Base-by-base conservation (phyloP, 1,140 invertebrate genomes). In the Euura lappo region DNA sequence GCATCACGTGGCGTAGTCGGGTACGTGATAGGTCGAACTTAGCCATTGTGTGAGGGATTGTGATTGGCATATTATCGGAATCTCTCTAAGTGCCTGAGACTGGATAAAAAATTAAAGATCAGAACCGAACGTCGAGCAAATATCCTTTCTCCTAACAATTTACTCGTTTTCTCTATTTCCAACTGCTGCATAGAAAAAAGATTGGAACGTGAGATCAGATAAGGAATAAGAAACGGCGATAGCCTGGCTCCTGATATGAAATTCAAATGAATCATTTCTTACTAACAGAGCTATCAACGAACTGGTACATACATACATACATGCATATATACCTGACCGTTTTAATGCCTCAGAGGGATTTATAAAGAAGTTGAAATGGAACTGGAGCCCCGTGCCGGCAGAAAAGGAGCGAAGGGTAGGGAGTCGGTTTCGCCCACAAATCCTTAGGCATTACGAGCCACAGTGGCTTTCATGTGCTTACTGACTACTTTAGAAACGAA, bases 21-120 rank as follows among this genome's bases (percentile, higher is more conserved):
- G 80, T 44, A 70, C 79, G 80, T 80, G 81, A 82, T 81, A 80
- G 79, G 79, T 79, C 79, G 80, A 79, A 76, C 76, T 60, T 28
- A 28, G 4, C 13, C 51, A 3, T 8, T 3, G 10, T 60, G 51
- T 11, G 51, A 60, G 13, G 8, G 51, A 60, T n/a, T 60, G 51
- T n/a, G 51, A 60, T 60, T 60, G 51, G 51, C 51, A 60, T 8
- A n/a, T 60, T 6, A 8, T n/a, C 13, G 51, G 10, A 28, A 28
- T 28, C 28, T 28, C 28, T 28, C 28, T 28, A 28, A 28, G 28
- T 28, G 28, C 28, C 28, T 28, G 28, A 28, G 28, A 28, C 0
- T 28, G 0, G 28, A 28, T 28, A 28, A 28, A 28, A 28, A 28
- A 28, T 28, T 28, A 28, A 28, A 28, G 28, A 28, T 28, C 28